Base-by-base conservation (phyloP, 2,797 vertebrate genomes). In the Alectoris magna region DNA sequence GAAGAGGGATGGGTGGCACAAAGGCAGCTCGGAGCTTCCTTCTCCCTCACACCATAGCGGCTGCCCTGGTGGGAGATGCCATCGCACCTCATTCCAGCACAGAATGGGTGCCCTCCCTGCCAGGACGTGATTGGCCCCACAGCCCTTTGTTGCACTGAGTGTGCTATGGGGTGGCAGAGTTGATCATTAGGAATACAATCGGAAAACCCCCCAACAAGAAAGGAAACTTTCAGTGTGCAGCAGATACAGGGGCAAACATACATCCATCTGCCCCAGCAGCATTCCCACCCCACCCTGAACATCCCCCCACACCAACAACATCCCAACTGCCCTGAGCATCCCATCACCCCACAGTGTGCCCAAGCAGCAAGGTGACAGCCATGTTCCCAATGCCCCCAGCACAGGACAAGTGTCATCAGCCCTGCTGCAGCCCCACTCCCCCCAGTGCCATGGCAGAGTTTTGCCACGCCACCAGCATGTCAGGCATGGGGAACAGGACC, bases 71-170 rank as follows among this genome's bases (percentile, higher is more conserved):
- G 38, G n/a, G 44, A 69, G 96, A 96, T 94, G 96, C 63, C 86
- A 95, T 96, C 95, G 41, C 3, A 23, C 55, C 29, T 86, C 91
- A 87, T 91, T 66, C 76, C 87, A 72, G 95, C 60, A 77, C 91
- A 5, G 73, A 81, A 69, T 21, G 39, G 31, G 21, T 44, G 93
- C 84, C 91, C 91, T 82, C 80, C 62, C 46, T 41, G 68, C 91
- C 96, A 94, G 96, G 96, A 96, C 94, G 95, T 91, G 96, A 96
- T 89, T 91, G 91, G 48, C 77, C 89, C 91, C 91, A 72, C 9
- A 86, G 80, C 79, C 67, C 96, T 95, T 94, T 95, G 92, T 95
- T 86, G 86, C 93, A 87, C 90, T 86, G 81, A 90, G 44, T 88
- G 92, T 93, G 74, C 91, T 96, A 93, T 90, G 34, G 76, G 80